Evolutionary conservation across 2,888 invertebrate genomes (phyloP).

Genomic region (Aleiodes testaceus): DNA sequence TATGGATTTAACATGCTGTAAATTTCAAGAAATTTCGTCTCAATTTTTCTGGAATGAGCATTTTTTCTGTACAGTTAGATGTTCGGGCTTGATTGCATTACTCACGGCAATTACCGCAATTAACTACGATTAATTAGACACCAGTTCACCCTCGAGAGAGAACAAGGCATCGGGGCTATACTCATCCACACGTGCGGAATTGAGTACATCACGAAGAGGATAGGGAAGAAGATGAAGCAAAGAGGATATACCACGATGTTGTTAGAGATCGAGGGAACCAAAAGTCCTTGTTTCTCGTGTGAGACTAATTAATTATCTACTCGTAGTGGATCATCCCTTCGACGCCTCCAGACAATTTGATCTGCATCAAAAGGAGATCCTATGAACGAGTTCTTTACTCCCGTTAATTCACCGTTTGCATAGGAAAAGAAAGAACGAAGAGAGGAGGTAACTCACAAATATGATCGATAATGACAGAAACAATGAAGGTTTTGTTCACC

Average conservation of each 20-base stretch:
- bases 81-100: constrained; percentile 55
- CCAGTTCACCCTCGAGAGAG: constrained; percentile 37
- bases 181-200: neutral
- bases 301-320: constrained; percentile 27
- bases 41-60: neutral
- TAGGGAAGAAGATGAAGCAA: neutral
- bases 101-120: constrained; percentile 63
- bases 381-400: neutral
- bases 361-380: neutral
- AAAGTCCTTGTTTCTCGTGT: constrained; percentile 22
- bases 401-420: neutral
- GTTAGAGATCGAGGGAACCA: neutral
- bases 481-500: constrained; percentile 27
- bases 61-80: constrained; percentile 28
- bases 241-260: neutral
- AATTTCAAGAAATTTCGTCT: constrained; percentile 6
- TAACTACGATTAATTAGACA: constrained; percentile 64
- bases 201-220: neutral
- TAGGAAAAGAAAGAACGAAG: neutral
- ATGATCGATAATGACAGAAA: constrained; percentile 27
- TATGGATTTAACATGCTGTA: no score
- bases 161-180: neutral
- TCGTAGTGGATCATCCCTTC: constrained; percentile 8
- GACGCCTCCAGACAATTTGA: neutral
- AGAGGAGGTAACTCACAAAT: neutral